Percentiles rank a stretch among this genome's conserved stretches.
Conservation (phyloP, 2,113 vertebrate genomes). For the Hystrix cristata region DNA sequence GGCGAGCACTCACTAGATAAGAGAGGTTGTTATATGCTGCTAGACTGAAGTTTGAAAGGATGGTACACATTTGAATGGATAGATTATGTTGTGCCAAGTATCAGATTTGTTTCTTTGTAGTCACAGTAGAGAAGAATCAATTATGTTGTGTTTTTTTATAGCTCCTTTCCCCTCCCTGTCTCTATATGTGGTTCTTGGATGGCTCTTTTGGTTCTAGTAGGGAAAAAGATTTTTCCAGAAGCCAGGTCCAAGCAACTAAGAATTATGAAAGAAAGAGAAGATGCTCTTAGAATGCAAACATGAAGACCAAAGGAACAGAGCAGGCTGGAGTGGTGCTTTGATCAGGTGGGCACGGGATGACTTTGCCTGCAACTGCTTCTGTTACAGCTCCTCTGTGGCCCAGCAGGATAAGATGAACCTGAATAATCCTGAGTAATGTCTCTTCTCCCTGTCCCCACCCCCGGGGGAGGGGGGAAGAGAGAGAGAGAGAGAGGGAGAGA, state of each 20-base stretch:
- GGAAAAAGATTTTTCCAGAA: not conserved
- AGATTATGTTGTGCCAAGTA: not conserved
- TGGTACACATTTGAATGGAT: not conserved
- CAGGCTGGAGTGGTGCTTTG: not conserved
- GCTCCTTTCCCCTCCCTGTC: not conserved
- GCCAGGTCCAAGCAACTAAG: not conserved
- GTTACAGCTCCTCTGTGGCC: not conserved
- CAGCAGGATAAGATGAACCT: not conserved
- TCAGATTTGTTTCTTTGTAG: not conserved
- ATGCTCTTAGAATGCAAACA: not conserved
- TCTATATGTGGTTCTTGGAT: not conserved
- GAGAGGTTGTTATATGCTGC: not conserved
- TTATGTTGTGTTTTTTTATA: not conserved
- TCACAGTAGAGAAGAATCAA: not conserved
- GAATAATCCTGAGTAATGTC: not conserved
- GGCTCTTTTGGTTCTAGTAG: not conserved
- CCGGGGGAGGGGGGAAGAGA: not conserved
- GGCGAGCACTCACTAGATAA: too few species aligned
- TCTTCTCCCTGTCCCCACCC: not conserved
- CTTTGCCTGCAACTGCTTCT: not conserved
- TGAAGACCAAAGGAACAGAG: not conserved
- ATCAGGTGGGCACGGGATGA: not conserved
- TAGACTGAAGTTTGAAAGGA: not conserved
- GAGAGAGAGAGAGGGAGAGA: not conserved
- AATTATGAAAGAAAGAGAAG: not conserved